Conservation (phyloP, 2,888 invertebrate species). For the Aleiodes alternator region DNA sequence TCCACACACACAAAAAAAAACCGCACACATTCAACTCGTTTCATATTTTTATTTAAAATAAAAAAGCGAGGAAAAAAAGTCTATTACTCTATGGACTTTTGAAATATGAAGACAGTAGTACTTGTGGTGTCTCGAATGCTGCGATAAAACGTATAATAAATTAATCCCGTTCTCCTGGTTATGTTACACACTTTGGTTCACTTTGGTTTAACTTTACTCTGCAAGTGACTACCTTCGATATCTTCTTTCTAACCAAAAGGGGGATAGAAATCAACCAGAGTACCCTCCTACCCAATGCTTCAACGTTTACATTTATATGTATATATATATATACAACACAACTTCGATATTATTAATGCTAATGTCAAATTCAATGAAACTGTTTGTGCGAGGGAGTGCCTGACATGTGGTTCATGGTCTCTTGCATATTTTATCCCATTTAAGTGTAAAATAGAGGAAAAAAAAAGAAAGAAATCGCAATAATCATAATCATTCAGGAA, state of each 20-base stretch:
- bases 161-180: constrained; percentile 35
- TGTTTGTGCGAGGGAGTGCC: constrained; percentile 32
- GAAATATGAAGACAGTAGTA: constrained; percentile 54
- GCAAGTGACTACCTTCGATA: constrained; percentile 38
- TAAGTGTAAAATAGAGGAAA: background rate
- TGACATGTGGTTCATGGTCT: constrained; percentile 33
- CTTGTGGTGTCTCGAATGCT: constrained; percentile 34
- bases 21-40: background rate
- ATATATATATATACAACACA: background rate
- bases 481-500: constrained; percentile 10
- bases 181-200: constrained; percentile 23
- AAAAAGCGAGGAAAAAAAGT: background rate
- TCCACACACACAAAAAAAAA: background rate
- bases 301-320: constrained; percentile 53
- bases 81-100: constrained; percentile 36
- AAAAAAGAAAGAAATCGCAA: background rate
- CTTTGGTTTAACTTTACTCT: constrained; percentile 6
- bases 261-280: constrained; percentile 53
- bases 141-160: constrained; percentile 45
- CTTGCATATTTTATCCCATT: background rate
- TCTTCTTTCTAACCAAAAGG: constrained; percentile 43
- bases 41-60: constrained; percentile 10
- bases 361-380: constrained; percentile 39
- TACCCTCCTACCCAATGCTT: constrained; percentile 11
- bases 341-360: constrained; percentile 33